Base-by-base conservation (phyloP, 53 echinoderm and acorn worm genomes). In the Pentamera pediparva region DNA sequence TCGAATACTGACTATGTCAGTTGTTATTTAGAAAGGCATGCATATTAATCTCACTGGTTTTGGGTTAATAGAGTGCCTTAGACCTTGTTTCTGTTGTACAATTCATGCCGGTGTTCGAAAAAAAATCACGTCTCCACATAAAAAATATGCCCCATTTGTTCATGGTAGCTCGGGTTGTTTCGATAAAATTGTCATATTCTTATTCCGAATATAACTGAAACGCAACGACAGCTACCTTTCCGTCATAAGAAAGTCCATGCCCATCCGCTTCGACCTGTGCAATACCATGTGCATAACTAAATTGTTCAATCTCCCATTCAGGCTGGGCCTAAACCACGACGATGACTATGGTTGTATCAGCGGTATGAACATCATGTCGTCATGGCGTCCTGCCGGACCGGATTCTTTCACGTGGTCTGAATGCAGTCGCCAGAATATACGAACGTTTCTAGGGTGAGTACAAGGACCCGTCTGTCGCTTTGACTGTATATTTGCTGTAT, bases 291-390 rank as follows among this genome's bases (percentile, higher is more conserved):
- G n/a, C n/a, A n/a, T n/a, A n/a, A n/a, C n/a, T n/a, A n/a, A n/a
- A n/a, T n/a, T n/a, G n/a, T n/a, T n/a, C n/a, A n/a, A n/a, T n/a
- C n/a, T n/a, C n/a, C n/a, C n/a, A n/a, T 40, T 41, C 29, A 92
- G 93, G 20, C 74, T 92, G 48, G 86, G 86, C 18, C 71, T 92
- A 55, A 80, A 86, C 22, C 93, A 92, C 39, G 93, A 92, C 29
- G 72, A 83, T 20, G 77, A 78, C 29, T 89, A 92, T 70, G 93
- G 93, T 1, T 92, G 93, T 38, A 62, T 78, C 8, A 89, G 86
- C 61, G 85, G 83, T 22, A 52, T 89, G 12, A 79, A 91, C 40
- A 87, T 91, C 60, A 91, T 91, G 92, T 91, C 92, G 6, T 86
- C 82, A 21, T 59, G 76, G 29, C 76, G 87, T 40, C 82, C 92